Conservation (phyloP, 2,113 vertebrate species). For the Pipra filicauda region DNA sequence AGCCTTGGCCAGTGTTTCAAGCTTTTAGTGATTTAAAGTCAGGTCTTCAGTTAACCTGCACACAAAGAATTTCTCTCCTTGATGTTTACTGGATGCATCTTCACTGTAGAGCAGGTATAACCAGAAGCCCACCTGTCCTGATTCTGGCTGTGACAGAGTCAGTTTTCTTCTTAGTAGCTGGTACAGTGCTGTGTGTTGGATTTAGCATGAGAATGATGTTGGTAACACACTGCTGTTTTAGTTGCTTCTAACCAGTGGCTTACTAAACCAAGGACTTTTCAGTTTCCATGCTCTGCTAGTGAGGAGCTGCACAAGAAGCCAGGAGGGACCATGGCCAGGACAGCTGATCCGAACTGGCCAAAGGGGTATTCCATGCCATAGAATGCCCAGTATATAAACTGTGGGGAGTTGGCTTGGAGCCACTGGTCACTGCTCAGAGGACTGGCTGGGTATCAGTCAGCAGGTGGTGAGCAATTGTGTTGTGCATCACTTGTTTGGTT, state of each 20-base stretch:
- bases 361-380: background rate
- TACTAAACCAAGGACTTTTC: background rate
- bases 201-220: background rate
- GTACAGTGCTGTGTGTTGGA: background rate
- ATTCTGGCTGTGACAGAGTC: background rate
- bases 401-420: background rate
- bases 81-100: background rate
- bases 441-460: background rate
- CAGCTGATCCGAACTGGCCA: background rate
- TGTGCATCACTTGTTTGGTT: background rate
- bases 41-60: background rate
- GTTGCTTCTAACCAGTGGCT: background rate
- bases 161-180: background rate
- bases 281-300: background rate
- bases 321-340: background rate
- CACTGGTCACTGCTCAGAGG: background rate
- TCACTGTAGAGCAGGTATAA: background rate
- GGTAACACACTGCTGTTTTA: background rate
- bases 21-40: background rate
- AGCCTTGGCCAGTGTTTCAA: background rate
- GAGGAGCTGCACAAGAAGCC: background rate
- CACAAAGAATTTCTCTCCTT: background rate
- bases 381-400: background rate
- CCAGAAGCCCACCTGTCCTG: background rate
- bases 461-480: background rate